These are phyloP conservation scores for Theodoxus fluviatilis DNA, from an alignment of 2,888 invertebrate genomes.

Conservation along the genomic window DNA sequence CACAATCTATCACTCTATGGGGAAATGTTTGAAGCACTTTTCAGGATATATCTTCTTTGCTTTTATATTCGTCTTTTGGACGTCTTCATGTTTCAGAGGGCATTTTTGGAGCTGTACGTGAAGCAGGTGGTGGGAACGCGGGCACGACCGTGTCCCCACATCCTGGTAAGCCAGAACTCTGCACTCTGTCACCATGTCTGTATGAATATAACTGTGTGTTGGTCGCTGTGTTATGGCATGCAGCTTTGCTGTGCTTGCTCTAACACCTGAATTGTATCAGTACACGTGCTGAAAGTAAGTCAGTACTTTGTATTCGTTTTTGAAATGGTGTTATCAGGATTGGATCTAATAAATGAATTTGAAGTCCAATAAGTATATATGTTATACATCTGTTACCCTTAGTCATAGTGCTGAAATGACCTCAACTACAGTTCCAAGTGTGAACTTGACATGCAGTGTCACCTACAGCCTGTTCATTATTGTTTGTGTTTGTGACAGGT, in stretches of 20 bases:
- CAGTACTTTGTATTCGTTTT: not conserved
- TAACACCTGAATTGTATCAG: not conserved
- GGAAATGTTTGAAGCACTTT: not conserved
- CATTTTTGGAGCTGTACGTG: slow-evolving; percentile 53
- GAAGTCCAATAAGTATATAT: too few relatives aligned
- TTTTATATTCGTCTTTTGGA: not conserved
- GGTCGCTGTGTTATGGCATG: not conserved
- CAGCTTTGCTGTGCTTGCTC: not conserved
- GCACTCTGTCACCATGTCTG: not conserved
- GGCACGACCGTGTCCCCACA: slow-evolving; percentile 44
- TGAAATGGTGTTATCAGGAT: not conserved
- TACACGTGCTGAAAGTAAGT: not conserved
- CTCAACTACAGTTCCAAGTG: too few relatives aligned
- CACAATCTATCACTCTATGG: too few relatives aligned
- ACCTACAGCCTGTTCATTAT: too few relatives aligned
- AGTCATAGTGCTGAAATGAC: too few relatives aligned
- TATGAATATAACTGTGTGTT: not conserved
- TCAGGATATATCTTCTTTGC: not conserved
- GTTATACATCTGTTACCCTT: too few relatives aligned
- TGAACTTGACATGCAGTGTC: too few relatives aligned
- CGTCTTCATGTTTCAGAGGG: slow-evolving; percentile 38
- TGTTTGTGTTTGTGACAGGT: too few relatives aligned
- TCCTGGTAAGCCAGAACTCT: slow-evolving; percentile 48
- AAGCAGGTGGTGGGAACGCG: slow-evolving; percentile 56
- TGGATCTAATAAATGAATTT: not conserved